Evolutionary conservation across 2,888 invertebrate species (phyloP), one percentile per base, ranked within the genome.

Genomic region (Heliconius sara): DNA sequence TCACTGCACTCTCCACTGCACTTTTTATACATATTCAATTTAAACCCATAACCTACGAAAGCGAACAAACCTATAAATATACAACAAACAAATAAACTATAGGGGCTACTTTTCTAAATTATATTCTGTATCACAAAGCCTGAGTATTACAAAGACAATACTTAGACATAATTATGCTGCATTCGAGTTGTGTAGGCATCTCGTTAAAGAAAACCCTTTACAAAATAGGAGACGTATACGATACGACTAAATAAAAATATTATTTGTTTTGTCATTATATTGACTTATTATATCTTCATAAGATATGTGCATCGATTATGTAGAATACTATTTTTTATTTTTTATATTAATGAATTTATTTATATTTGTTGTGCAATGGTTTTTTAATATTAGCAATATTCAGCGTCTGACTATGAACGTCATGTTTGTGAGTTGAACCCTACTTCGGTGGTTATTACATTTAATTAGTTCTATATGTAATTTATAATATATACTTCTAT

Each of bases 221-320:
- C 52, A 67, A 43, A 72, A 76, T 30, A 79, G 67, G 79, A 71
- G 66, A 79, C 75, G 76, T 73, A 76, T 78, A 76, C 81, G 81
- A 77, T 60, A 65, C 65, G 75, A 75, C 47, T 75, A 4, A n/a
- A 12, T 27, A 7, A 74, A 74, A n/a, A 74, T 25, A 39, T 12
- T 43, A 19, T 19, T 39, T 25, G 4, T 27, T 74, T 27, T 73
- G 25, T 22, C 13, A 7, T 60, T 0, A n/a, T 13, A 0, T 60
- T 60, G 60, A 22, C 7, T 19, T 47, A 22, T 19, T n/a, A 7
- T 22, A 22, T 57, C 57, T 57, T 57, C 7, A 47, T 16, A 47
- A 47, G 47, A 47, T 47, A 0, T 47, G 16, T 47, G 16, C 47
- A 16, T 47, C 16, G 16, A 47, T 43, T 43, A 43, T 43, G 3